These are phyloP conservation scores for Luperina nickerlii DNA, from an alignment of 2,888 invertebrate species.

Conservation along the genomic window DNA sequence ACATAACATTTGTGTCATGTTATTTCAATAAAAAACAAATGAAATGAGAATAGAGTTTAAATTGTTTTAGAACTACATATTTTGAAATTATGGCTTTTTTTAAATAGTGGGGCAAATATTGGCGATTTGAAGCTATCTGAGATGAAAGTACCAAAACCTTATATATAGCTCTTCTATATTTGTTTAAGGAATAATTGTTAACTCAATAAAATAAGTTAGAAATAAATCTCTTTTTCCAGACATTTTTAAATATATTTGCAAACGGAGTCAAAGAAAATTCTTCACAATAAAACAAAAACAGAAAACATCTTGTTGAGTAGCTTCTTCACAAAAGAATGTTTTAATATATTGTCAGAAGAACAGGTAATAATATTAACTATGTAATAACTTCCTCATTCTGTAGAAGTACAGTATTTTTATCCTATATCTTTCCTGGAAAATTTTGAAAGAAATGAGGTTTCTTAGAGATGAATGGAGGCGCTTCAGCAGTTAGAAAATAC, in stretches of 20 bases:
- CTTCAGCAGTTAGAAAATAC: not conserved
- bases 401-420: not conserved
- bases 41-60: not conserved
- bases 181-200: too few relatives aligned
- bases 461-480: not conserved
- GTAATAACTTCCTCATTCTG: constrained; percentile 6
- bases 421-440: not conserved
- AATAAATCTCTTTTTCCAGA: not conserved
- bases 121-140: too few relatives aligned
- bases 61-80: too few relatives aligned
- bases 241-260: not conserved
- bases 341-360: not conserved
- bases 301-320: not conserved
- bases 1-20: not conserved
- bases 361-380: not conserved
- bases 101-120: too few relatives aligned
- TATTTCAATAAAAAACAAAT: not conserved
- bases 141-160: too few relatives aligned
- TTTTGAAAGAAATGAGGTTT: not conserved
- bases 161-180: not conserved
- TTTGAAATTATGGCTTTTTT: not conserved
- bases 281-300: not conserved
- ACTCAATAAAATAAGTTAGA: not conserved
- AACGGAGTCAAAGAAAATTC: not conserved
- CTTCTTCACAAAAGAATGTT: not conserved